A percentile compares a stretch with the other conserved stretches of the same genome.
Conservation (phyloP, 2,797 vertebrate genomes). For the Argentina silus region DNA sequence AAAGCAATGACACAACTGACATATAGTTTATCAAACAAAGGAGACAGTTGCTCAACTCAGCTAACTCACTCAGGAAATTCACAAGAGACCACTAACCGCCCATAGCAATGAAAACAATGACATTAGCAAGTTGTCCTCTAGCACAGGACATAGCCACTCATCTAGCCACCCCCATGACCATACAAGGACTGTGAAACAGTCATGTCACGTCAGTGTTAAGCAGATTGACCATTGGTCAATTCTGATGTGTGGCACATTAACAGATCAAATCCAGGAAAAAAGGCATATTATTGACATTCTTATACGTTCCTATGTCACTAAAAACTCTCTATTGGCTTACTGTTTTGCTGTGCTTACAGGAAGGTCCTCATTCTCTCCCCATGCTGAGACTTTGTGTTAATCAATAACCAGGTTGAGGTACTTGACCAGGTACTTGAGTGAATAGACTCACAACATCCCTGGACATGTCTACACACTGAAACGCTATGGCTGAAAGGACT, state of each 20-base stretch:
- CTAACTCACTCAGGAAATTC: background rate
- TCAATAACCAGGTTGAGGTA: constrained; percentile 40
- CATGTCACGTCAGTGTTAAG: background rate
- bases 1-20: too few species aligned
- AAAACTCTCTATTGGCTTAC: too few species aligned
- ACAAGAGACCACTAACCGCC: background rate
- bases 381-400: constrained; percentile 27
- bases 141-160: background rate
- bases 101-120: background rate
- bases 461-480: constrained; percentile 9
- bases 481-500: constrained; percentile 24
- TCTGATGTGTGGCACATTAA: background rate
- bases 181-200: background rate
- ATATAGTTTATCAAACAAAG: too few species aligned
- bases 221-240: background rate
- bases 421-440: constrained; percentile 18
- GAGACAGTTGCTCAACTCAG: too few species aligned
- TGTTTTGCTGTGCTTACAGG: background rate
- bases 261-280: background rate
- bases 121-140: background rate
- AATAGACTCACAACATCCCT: background rate
- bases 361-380: constrained; percentile 3
- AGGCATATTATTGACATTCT: background rate
- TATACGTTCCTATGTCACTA: too few species aligned
- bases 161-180: background rate